Base-by-base conservation (phyloP, 2,797 vertebrate species). In the Garrulus glandarius region DNA sequence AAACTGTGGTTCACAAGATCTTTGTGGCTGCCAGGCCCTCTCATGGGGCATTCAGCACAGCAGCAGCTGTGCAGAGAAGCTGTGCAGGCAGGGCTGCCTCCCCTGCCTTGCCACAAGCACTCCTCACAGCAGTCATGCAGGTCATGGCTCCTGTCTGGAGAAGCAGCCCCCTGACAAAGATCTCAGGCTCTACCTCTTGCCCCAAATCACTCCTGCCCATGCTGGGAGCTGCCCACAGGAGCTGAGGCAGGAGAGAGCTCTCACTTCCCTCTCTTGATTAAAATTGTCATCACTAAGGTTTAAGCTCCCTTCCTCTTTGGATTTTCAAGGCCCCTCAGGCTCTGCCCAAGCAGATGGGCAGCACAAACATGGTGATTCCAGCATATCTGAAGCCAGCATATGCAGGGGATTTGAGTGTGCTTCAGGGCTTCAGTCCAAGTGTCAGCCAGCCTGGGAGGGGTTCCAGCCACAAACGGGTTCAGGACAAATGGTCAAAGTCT, bases 401-500 rank as follows among this genome's bases (percentile, higher is more conserved):
- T 17, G 59, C 37, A 80, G 29, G 24, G 41, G 36, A 87, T 77
- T 70, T 56, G 52, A 89, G 57, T 18, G 11, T 20, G 46, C 5
- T 46, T 84, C 34, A 8, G 46, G 57, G 87, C 83, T 89, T 29
- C 2, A 2, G 34, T 52, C 71, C 92, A 91, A 79, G 15, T 16
- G 32, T 46, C 93, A 90, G 71, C 64, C 78, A 84, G 72, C 29
- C 60, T 64, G 71, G 71, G 60, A 72, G n/a, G 57, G 34, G 11
- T 70, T 94, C 68, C 87, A 92, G 71, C 39, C 64, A 77, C 8
- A 59, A 79, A 74, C 12, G 22, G 47, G 47, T 74, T 93, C 56
- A 84, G 85, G 69, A 87, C 52, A 92, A 95, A 93, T 43, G 77
- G 91, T 43, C 65, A 49, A 71, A 95, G 74, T 32, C 13, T 60